Evolutionary conservation across 1,140 invertebrate species (phyloP), one percentile per base, ranked within the genome.

Genomic region (Brachionus rotundiformis): DNA sequence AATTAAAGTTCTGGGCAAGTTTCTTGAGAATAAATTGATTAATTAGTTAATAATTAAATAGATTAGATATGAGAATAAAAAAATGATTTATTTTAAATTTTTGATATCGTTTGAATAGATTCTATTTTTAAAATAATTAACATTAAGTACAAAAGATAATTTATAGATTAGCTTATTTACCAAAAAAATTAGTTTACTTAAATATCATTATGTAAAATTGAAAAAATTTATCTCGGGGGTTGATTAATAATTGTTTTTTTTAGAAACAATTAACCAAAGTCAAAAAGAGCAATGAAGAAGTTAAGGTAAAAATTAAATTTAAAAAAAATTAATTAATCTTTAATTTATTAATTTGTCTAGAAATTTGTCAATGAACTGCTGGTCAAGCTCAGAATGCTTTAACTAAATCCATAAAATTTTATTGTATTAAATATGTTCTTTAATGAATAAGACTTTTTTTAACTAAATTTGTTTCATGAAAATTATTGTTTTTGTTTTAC

Each of bases 281-380:
- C 0, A 79, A 79, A 63, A 79, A 79, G 10, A 39, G n/a, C 31
- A 79, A 59, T 27, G 76, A 54, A 10, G 76, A 79, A 39, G 33
- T 63, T 0, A 5, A n/a, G 7, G 73, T 77, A 59, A 77, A 13
- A n/a, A n/a, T n/a, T n/a, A n/a, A n/a, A n/a, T n/a, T n/a, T n/a
- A 0, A 44, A 49, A 25, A n/a, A 27, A 75, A 44, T 39, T 75
- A 23, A 13, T 1, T 19, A 54, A 16, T 31, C 10, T 27, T 29
- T 10, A 59, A 59, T 13, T 63, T 11, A 31, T n/a, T n/a, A 29
- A 29, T 63, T 63, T 27, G n/a, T 75, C 10, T 59, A 77, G 73
- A 63, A 79, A 23, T 79, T 79, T 79, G 76, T 79, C 19, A 54
- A 79, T 79, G 47, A 79, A 41, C 29, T 79, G 6, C 41, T 79